Evolutionary conservation across 2,113 vertebrate genomes (phyloP).

Genomic region (Cnemophilus loriae): DNA sequence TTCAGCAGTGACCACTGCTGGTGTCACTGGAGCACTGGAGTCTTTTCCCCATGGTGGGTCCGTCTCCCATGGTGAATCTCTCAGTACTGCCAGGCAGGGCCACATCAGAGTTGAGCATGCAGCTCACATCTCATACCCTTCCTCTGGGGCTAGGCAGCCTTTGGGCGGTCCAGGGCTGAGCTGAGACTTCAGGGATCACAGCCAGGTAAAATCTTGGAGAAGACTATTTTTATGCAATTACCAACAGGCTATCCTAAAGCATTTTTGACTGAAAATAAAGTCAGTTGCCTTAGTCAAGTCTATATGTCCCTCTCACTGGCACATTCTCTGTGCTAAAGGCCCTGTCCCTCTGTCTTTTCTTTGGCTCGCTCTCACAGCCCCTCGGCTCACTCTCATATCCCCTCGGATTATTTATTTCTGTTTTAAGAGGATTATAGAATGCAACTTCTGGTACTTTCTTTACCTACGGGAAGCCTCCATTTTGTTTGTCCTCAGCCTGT

Average conservation of each 20-base stretch:
- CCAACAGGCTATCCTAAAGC: not conserved
- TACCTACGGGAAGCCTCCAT: not conserved
- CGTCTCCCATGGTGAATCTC: not conserved
- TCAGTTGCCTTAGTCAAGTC: not conserved
- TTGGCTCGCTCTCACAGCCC: not conserved
- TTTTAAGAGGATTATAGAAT: not conserved
- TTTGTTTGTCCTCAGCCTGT: not conserved
- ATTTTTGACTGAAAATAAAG: not conserved
- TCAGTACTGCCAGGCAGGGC: not conserved
- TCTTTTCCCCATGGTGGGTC: not conserved
- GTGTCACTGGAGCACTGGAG: not conserved
- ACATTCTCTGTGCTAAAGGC: not conserved
- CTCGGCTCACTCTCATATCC: not conserved
- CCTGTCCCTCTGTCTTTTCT: not conserved
- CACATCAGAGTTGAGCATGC: accelerated
- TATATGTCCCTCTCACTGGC: accelerated
- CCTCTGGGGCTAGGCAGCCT: not conserved
- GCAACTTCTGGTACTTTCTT: not conserved
- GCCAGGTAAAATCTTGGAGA: not conserved
- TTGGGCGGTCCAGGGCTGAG: not conserved
- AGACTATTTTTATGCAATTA: not conserved
- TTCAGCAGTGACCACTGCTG: not conserved
- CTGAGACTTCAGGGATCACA: not conserved
- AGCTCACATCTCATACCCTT: not conserved
- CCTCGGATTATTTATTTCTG: not conserved